These are phyloP conservation scores for Amphimallon solstitiale DNA, from an alignment of 2,888 invertebrate species.

Conservation along the genomic window DNA sequence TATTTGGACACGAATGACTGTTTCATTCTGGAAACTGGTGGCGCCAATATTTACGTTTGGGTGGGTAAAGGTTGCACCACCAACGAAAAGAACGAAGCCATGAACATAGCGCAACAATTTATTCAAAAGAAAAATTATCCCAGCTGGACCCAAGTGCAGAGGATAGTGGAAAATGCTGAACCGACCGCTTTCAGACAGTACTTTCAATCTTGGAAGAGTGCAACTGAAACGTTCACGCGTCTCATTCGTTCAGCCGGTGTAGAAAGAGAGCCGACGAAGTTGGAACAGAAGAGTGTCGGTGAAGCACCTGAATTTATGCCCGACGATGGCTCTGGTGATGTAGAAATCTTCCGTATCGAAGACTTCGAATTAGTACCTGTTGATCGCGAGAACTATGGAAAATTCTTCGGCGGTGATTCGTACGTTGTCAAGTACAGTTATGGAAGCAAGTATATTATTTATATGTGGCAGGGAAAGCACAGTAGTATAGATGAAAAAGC, in stretches of 20 bases:
- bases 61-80: constrained; percentile 79
- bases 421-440: constrained; percentile 76
- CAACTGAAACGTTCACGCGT: constrained; percentile 71
- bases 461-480: constrained; percentile 73
- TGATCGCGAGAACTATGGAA: constrained; percentile 62
- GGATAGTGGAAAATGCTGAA: constrained; percentile 85
- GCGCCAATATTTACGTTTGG: constrained; percentile 86
- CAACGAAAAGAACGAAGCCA: constrained; percentile 78
- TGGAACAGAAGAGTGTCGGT: constrained; percentile 67
- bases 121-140: constrained; percentile 77
- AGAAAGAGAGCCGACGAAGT: constrained; percentile 51
- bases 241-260: constrained; percentile 57
- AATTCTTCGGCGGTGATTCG: constrained; percentile 72
- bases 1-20: constrained; percentile 79
- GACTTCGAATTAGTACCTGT: constrained; percentile 65
- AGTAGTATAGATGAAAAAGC: constrained; percentile 68
- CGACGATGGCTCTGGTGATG: constrained; percentile 73
- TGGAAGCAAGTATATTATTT: constrained; percentile 68
- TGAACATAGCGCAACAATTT: constrained; percentile 77
- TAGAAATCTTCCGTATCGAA: constrained; percentile 65
- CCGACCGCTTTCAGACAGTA: constrained; percentile 90
- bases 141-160: constrained; percentile 78
- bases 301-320: constrained; percentile 79
- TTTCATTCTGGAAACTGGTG: constrained; percentile 82
- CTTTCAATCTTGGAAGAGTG: constrained; percentile 81